phyloP scores from a whole-genome alignment of 2,113 vertebrate species.

The Xiphophorus hellerii region DNA sequence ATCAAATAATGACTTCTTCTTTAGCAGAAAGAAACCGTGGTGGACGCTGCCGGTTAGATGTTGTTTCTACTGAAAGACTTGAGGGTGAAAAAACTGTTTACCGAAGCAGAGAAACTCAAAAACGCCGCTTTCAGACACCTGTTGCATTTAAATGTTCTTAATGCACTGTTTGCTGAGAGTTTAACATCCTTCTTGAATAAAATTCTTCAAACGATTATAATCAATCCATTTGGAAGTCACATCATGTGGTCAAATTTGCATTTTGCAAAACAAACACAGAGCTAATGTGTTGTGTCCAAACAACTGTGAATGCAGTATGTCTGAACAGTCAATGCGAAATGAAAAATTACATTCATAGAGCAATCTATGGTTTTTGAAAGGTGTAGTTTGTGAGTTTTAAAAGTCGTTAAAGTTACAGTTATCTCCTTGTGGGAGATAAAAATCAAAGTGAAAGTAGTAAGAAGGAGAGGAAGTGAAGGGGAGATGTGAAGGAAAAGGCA shows the following conservation, averaged over 20 bases:
- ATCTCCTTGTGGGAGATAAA: slow-evolving; percentile 51
- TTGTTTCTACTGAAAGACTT: slow-evolving; percentile 10
- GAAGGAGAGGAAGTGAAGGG: slow-evolving; percentile 40
- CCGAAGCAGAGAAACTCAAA: slow-evolving; percentile 49
- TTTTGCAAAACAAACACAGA: slow-evolving; percentile 48
- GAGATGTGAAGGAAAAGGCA: slow-evolving; percentile 41
- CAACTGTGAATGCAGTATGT: slow-evolving; percentile 21
- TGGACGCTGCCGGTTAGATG: slow-evolving; percentile 28
- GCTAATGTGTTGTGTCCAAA: slow-evolving; percentile 45
- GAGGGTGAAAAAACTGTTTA: slow-evolving; percentile 47
- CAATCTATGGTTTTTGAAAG: slow-evolving; percentile 18
- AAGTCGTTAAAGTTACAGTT: slow-evolving; percentile 29
- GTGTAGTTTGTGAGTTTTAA: slow-evolving; percentile 32
- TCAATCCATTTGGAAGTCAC: slow-evolving; percentile 57
- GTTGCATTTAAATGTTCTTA: slow-evolving; percentile 57
- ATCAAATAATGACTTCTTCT: slow-evolving; percentile 45
- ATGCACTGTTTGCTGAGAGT: slow-evolving; percentile 47
- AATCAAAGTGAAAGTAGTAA: slow-evolving; percentile 39
- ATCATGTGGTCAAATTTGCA: slow-evolving; percentile 53
- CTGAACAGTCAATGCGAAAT: background rate
- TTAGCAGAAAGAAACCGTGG: slow-evolving; percentile 27
- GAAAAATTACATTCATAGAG: background rate
- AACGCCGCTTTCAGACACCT: slow-evolving; percentile 38
- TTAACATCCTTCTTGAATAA: slow-evolving; percentile 50
- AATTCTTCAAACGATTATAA: slow-evolving; percentile 59